A percentile compares a stretch with the other conserved stretches of the same genome.
phyloP scores from a whole-genome alignment of 2,888 invertebrate species.

The Acanthococcus lagerstroemiae region DNA sequence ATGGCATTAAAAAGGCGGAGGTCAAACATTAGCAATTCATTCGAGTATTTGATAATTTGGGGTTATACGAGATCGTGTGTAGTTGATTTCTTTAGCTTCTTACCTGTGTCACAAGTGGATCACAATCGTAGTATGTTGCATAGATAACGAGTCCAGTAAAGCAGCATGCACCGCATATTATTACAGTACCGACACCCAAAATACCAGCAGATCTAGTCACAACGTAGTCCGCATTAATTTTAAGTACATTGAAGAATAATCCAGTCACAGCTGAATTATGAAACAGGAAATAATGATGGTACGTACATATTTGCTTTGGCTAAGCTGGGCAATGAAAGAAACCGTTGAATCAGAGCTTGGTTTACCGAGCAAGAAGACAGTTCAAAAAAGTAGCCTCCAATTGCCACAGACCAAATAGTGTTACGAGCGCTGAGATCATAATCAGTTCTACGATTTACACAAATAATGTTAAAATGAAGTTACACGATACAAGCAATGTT shows the following conservation, averaged over 20 bases:
- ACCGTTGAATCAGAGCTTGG: constrained; percentile 79
- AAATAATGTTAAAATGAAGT: too few relatives aligned
- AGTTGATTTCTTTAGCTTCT: background rate
- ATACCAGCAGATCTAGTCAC: constrained; percentile 63
- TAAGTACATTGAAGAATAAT: too few relatives aligned
- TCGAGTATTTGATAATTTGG: too few relatives aligned
- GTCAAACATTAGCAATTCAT: too few relatives aligned
- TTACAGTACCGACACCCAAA: constrained; percentile 64
- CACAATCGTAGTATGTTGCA: constrained; percentile 72
- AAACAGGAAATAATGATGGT: too few relatives aligned
- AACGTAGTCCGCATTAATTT: too few relatives aligned
- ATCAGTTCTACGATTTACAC: constrained; percentile 61
- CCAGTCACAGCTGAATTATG: background rate
- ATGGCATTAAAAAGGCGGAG: too few relatives aligned
- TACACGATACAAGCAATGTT: too few relatives aligned
- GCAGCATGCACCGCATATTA: constrained; percentile 65
- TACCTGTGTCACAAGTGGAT: constrained; percentile 66
- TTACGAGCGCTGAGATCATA: constrained; percentile 67
- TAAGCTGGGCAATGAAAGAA: constrained; percentile 63
- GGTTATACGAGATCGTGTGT: too few relatives aligned
- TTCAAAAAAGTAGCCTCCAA: constrained; percentile 66
- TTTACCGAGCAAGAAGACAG: constrained; percentile 71
- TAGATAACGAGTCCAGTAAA: constrained; percentile 78
- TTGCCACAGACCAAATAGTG: constrained; percentile 66
- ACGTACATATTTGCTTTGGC: constrained; percentile 60